These are phyloP conservation scores for Drosophila tani DNA, from an alignment of 1,140 invertebrate species.

Conservation along the genomic window DNA sequence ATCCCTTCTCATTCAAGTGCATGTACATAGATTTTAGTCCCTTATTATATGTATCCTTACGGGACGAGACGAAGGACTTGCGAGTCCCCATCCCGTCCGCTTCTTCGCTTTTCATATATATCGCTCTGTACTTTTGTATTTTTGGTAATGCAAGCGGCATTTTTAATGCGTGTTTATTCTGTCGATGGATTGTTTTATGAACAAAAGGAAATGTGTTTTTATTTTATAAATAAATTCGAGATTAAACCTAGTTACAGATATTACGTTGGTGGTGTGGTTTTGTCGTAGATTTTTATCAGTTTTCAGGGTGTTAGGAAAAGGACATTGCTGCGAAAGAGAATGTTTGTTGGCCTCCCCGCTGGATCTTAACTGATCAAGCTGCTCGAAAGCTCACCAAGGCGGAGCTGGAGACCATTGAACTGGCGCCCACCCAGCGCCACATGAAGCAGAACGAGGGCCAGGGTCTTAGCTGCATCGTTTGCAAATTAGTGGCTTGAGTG, in stretches of 20 bases:
- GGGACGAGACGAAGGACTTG: background rate
- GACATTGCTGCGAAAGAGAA: no score
- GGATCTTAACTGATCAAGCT: no score
- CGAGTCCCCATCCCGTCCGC: no score
- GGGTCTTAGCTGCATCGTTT: no score
- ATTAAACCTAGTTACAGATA: constrained; percentile 34
- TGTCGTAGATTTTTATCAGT: no score
- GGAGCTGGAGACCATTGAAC: background rate
- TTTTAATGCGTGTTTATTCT: constrained; percentile 66
- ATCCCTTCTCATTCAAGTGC: constrained; percentile 20
- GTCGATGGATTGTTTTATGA: constrained; percentile 73
- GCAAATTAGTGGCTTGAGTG: no score
- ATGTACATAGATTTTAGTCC: constrained; percentile 40
- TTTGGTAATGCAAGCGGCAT: constrained; percentile 58
- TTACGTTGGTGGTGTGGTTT: background rate
- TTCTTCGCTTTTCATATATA: constrained; percentile 18
- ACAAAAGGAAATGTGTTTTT: constrained; percentile 77
- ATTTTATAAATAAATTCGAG: constrained; percentile 82
- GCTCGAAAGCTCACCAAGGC: background rate
- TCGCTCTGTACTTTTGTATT: constrained; percentile 39
- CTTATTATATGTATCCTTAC: constrained; percentile 4
- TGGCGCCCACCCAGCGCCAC: background rate
- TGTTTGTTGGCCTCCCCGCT: no score
- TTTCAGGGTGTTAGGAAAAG: background rate
- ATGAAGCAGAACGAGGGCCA: constrained; percentile 4